Conservation (phyloP, 2,888 invertebrate genomes). For the Cheilosia urbana region DNA sequence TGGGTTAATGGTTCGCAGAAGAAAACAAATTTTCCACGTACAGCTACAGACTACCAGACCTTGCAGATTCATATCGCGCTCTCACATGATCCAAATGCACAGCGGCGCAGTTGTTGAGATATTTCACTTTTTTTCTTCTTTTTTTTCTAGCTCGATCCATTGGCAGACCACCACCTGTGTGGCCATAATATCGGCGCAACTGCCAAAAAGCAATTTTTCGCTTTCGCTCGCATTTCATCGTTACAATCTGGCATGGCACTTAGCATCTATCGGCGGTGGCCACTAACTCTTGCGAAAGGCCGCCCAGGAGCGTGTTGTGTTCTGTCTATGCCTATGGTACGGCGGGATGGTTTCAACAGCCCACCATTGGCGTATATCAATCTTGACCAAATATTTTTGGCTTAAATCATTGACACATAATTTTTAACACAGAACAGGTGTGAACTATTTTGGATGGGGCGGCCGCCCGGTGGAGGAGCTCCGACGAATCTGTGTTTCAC, state of each 20-base stretch:
- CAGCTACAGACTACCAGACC: conserved; percentile 26
- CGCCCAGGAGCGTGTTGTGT: neutral
- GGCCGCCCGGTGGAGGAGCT: conserved; percentile 18
- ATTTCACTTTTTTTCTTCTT: conserved; percentile 40
- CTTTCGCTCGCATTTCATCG: conserved; percentile 72
- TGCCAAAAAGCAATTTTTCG: conserved; percentile 74
- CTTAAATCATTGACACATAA: conserved; percentile 79
- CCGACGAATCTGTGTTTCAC: conserved; percentile 15
- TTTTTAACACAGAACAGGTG: conserved; percentile 79
- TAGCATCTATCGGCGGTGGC: conserved; percentile 40
- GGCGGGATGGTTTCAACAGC: conserved; percentile 9
- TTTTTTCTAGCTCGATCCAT: conserved; percentile 18
- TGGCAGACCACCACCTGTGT: conserved; percentile 71
- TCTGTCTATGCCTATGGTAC: neutral
- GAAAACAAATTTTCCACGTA: conserved; percentile 39
- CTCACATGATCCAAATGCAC: conserved; percentile 59
- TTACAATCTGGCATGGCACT: conserved; percentile 58
- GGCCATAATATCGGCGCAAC: conserved; percentile 60
- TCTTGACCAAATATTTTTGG: conserved; percentile 76
- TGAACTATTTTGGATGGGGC: conserved; percentile 76
- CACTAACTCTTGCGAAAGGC: conserved; percentile 8
- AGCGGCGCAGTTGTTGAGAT: conserved; percentile 51
- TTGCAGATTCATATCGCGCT: conserved; percentile 53
- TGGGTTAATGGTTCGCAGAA: conserved; percentile 52
- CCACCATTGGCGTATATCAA: conserved; percentile 66